Evolutionary conservation across 2,797 vertebrate species (phyloP), one percentile per base, ranked within the genome.

Genomic region (Rhynchotus rufescens): DNA sequence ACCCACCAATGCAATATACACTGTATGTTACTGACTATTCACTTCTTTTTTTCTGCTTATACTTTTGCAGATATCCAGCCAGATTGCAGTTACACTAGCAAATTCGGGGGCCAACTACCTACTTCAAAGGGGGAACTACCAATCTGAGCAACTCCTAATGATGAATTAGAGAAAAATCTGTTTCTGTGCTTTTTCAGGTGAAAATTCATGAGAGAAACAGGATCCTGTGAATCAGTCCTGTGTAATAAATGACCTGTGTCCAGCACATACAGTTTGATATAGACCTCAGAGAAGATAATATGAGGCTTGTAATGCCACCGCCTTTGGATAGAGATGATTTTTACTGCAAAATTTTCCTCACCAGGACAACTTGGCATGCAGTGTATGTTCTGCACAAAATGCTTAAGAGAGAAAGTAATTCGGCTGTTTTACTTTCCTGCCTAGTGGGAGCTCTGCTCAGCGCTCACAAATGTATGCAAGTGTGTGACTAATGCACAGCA

Each of bases 391-490:
- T 93, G 75, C 49, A 67, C 45, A 91, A 92, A 94, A 88, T 61
- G 25, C 90, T 92, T 94, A 83, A 92, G 80, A 89, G 83, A 79
- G 72, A 95, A 82, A 66, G 94, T 92, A 96, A 96, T 95, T 95
- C 90, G 61, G 71, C 74, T 83, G 91, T 87, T 93, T 93, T 90
- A 21, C 67, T 92, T 95, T 83, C 87, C 84, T 75, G 87, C 91
- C 92, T 88, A 45, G 76, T 72, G 82, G 60, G 80, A 84, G 68
- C 75, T 82, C 86, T 61, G 66, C 59, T 71, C 66, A 19, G 87
- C 1, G 15, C 82, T 92, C 82, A 71, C 60, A 96, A 97, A 96
- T 90, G 91, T 94, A 96, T 96, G 94, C 94, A 90, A 85, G 87
- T 42, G 75, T 93, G 89, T 89, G 93, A 96, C 91, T 92, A 97